A percentile compares a stretch with the other conserved stretches of the same genome.
phyloP scores from a whole-genome alignment of 2,113 vertebrate genomes.

The Eonycteris spelaea region DNA sequence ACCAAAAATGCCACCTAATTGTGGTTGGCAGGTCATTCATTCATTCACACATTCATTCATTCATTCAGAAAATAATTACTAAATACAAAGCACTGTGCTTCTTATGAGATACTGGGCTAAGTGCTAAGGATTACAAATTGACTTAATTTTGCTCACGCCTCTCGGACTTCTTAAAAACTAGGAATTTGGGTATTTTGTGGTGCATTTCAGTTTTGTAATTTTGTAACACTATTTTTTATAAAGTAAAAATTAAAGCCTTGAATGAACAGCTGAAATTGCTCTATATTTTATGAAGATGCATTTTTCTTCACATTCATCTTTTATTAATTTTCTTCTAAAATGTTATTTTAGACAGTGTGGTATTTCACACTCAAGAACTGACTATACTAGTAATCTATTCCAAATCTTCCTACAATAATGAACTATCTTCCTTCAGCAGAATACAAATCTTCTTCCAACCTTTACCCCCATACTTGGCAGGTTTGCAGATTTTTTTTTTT shows the following conservation, averaged over 20 bases:
- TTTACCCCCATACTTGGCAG: conserved; percentile 36
- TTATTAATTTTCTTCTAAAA: conserved; percentile 67
- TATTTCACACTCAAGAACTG: conserved; percentile 60
- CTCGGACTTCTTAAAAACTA: conserved; percentile 3
- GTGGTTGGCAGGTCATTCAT: not conserved
- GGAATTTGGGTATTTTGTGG: not conserved
- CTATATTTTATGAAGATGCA: conserved; percentile 16
- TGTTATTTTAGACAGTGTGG: conserved; percentile 19
- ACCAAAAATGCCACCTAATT: conserved; percentile 19
- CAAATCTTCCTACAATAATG: conserved; percentile 31
- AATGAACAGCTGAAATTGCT: conserved; percentile 36
- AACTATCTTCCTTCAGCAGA: conserved; percentile 36
- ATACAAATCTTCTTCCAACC: conserved; percentile 33
- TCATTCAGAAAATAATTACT: conserved; percentile 8
- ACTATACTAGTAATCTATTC: conserved; percentile 32
- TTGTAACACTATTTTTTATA: conserved; percentile 33
- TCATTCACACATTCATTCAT: not conserved
- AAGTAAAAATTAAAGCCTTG: conserved; percentile 48
- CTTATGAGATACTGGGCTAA: not conserved
- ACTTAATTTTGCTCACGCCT: conserved; percentile 30
- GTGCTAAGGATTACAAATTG: conserved; percentile 9
- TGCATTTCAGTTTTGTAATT: conserved; percentile 14
- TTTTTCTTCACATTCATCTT: conserved; percentile 48
- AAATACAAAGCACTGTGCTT: not conserved
- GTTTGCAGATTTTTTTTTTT: conserved; percentile 2